Conservation (phyloP, 1,140 invertebrate genomes). For the Musca vetustissima region DNA sequence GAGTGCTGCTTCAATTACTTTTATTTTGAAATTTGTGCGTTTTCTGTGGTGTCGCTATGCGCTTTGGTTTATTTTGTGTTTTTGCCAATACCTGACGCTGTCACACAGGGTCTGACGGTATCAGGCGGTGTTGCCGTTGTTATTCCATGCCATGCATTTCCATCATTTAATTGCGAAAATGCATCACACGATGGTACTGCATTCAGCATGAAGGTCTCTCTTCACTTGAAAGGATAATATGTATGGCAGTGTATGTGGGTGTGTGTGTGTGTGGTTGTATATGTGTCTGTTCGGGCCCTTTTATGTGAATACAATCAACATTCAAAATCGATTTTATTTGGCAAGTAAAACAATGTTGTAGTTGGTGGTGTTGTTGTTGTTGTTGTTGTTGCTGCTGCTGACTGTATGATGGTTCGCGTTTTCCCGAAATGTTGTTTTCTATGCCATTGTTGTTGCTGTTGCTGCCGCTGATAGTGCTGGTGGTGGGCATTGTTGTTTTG, state of each 20-base stretch:
- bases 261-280: too few relatives aligned
- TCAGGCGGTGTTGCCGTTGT: background rate
- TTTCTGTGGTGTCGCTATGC: conserved; percentile 19
- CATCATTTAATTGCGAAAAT: conserved; percentile 18
- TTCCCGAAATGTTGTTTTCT: too few relatives aligned
- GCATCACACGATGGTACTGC: background rate
- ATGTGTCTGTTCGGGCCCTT: too few relatives aligned
- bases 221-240: too few relatives aligned
- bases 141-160: conserved; percentile 9
- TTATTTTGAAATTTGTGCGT: conserved; percentile 25
- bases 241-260: too few relatives aligned
- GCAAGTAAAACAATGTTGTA: conserved; percentile 7
- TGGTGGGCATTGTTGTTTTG: conserved; percentile 6
- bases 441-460: too few relatives aligned
- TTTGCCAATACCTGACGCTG: background rate
- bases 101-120: too few relatives aligned
- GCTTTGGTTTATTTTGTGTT: conserved; percentile 1
- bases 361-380: too few relatives aligned
- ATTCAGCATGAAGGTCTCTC: background rate
- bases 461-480: too few relatives aligned
- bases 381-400: too few relatives aligned
- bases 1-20: conserved; percentile 21
- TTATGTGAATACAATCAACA: background rate
- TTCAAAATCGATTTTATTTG: conserved; percentile 20
- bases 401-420: too few relatives aligned